These are phyloP conservation scores for Heterohyrax brucei DNA, from an alignment of 2,797 vertebrate species.

Conservation along the genomic window DNA sequence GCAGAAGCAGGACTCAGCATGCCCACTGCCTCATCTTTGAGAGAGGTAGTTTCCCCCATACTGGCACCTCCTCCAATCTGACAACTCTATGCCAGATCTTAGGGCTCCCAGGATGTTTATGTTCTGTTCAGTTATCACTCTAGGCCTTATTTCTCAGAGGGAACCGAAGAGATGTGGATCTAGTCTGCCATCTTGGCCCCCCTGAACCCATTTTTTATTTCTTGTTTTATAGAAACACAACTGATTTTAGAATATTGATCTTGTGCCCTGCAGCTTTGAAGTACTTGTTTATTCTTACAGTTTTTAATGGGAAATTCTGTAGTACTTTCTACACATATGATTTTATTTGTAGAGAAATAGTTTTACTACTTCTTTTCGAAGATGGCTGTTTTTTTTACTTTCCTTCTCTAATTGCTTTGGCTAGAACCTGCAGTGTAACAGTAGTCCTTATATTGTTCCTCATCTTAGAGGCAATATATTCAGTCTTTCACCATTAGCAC, in stretches of 20 bases:
- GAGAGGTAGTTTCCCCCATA: too few species aligned
- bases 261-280: not conserved
- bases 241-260: constrained; percentile 22
- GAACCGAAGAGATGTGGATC: too few species aligned
- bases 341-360: constrained; percentile 15
- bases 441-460: constrained; percentile 8
- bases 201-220: not conserved
- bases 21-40: too few species aligned
- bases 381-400: constrained; percentile 36
- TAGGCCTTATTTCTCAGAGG: too few species aligned
- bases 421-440: not conserved
- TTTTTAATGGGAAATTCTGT: constrained; percentile 7
- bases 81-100: too few species aligned
- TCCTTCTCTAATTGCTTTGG: not conserved
- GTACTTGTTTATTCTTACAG: not conserved
- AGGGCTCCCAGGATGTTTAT: too few species aligned
- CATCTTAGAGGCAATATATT: not conserved
- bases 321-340: not conserved
- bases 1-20: too few species aligned
- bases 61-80: too few species aligned
- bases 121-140: too few species aligned
- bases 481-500: constrained; percentile 7
- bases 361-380: constrained; percentile 24
- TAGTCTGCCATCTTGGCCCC: too few species aligned
- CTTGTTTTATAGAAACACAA: not conserved